These are phyloP conservation scores for Paratilapia polleni DNA, from an alignment of 2,113 vertebrate species.

Conservation along the genomic window DNA sequence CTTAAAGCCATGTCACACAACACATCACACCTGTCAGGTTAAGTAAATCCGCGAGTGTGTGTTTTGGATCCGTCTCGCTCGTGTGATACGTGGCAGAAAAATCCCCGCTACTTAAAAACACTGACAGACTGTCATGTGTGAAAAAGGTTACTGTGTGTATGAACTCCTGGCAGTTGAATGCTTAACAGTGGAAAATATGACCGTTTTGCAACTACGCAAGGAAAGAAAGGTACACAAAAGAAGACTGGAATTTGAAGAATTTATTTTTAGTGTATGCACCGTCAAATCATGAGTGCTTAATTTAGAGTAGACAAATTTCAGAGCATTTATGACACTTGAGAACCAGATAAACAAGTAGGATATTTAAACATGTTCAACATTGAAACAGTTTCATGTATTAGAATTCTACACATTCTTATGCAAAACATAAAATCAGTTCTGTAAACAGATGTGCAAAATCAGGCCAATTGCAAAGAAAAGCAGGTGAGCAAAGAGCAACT, in stretches of 20 bases:
- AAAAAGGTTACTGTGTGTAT: background rate
- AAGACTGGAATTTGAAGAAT: conserved; percentile 18
- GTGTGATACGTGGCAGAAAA: background rate
- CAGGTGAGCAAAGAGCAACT: background rate
- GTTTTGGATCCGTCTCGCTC: conserved; percentile 23
- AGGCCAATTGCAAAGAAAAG: background rate
- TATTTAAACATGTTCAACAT: background rate
- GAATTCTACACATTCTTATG: conserved; percentile 21
- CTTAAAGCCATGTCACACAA: conserved; percentile 22
- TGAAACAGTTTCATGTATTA: background rate
- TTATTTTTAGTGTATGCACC: conserved; percentile 47
- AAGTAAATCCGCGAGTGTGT: conserved; percentile 29
- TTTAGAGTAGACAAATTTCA: conserved; percentile 21
- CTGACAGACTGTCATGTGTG: conserved; percentile 3
- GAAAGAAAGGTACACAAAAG: background rate
- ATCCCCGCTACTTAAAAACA: background rate
- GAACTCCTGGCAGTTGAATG: conserved; percentile 3
- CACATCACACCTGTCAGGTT: conserved; percentile 48
- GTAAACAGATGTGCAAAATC: conserved; percentile 23
- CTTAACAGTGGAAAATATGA: conserved; percentile 27
- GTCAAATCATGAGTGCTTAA: conserved; percentile 28
- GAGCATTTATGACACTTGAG: conserved; percentile 16
- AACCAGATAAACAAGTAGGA: background rate
- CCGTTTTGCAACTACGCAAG: background rate
- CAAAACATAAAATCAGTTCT: background rate